Percentiles rank a stretch among this genome's conserved stretches.
phyloP scores from a whole-genome alignment of 2,113 vertebrate species.

The Pteronura brasiliensis region DNA sequence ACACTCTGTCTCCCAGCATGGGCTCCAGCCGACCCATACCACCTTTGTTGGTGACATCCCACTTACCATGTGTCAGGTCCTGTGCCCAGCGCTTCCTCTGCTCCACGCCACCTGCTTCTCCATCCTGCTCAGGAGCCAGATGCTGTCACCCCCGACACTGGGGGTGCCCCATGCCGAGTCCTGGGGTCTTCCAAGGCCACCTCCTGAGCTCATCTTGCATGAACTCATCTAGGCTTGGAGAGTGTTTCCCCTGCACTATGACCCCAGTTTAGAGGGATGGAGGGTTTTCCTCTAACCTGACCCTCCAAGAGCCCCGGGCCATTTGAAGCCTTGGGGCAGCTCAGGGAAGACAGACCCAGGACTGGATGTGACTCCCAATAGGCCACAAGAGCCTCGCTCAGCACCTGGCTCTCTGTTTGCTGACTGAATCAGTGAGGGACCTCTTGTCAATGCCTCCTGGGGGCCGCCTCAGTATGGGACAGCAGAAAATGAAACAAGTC shows the following conservation, averaged over 20 bases:
- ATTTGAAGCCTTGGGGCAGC: neutral
- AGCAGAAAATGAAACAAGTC: neutral
- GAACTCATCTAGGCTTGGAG: neutral
- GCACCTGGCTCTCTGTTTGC: neutral
- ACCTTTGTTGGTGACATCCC: neutral
- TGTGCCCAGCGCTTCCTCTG: neutral
- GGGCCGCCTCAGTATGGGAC: accelerated
- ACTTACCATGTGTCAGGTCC: neutral
- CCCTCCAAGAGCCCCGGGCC: neutral
- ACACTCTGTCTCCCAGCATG: neutral
- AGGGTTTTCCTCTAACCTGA: neutral
- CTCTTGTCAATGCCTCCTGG: neutral
- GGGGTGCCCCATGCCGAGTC: accelerated
- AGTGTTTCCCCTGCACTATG: neutral
- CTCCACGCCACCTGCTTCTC: neutral
- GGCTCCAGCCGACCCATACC: neutral
- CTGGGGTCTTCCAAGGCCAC: neutral
- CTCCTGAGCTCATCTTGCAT: neutral
- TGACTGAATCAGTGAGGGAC: neutral
- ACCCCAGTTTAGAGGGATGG: neutral
- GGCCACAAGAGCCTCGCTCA: neutral
- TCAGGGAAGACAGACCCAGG: neutral
- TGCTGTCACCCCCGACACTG: neutral
- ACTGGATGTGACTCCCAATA: neutral
- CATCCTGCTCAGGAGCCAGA: neutral